Base-by-base conservation (phyloP, 2,113 vertebrate species). In the Ailurus styani region DNA sequence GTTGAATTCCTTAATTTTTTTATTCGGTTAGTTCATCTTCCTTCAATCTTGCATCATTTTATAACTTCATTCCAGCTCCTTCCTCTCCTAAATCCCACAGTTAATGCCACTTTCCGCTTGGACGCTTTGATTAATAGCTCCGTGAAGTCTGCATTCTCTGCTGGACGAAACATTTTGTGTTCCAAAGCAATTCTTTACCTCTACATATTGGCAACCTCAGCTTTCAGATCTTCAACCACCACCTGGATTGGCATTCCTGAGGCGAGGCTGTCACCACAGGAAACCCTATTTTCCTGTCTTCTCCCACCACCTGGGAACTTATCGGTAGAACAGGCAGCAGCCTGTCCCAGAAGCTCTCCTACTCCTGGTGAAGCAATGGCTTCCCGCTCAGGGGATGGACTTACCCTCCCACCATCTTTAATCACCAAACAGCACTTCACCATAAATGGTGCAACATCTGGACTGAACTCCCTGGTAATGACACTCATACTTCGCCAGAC, bases 121-220 rank as follows among this genome's bases (percentile, higher is more conserved):
- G 97, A 84, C 97, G 73, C 66, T 81, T 95, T 98, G 93, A 99
- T 98, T 97, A 98, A 98, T 96, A 98, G 87, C 89, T 96, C 96
- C 62, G 20, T 91, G 97, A 98, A 52, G 66, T 91, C 85, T 95
- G 83, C 60, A 66, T 92, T 98, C 94, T 94, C 97, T 96, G 94
- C 93, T 96, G 97, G 93, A 96, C 57, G 88, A 97, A 98, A 97
- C 95, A 96, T 90, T 98, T 98, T 96, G 95, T 98, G 91, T 94
- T 98, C 96, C 96, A 91, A 95, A 97, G 96, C 79, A 91, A 98
- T 97, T 78, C 70, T 96, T 98, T 97, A 96, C 78, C 72, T 95
- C 93, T 86, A 79, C 79, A 93, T 0, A 0, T 21, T 95, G 96
- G 95, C 88, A 98, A 95, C 94, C 98, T 98, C 90, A 97, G 64